Percentiles rank a stretch among this genome's conserved stretches.
Conservation (phyloP, 2,888 invertebrate species). For the Chymomyza procnemis region DNA sequence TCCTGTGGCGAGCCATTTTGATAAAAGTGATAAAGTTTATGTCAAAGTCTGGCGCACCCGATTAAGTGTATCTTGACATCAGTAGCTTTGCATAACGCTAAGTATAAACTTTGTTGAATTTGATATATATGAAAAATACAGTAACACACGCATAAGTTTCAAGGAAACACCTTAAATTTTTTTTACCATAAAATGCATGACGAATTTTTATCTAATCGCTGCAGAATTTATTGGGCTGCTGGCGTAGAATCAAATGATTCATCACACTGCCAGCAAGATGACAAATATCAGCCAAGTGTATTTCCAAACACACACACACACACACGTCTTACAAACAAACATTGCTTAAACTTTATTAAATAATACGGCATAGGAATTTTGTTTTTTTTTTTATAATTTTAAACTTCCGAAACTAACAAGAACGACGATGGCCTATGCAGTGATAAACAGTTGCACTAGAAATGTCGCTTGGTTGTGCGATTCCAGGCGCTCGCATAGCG, state of each 20-base stretch:
- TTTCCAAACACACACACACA: background rate
- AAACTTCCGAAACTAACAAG: background rate
- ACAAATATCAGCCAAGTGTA: background rate
- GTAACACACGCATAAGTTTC: too few relatives aligned
- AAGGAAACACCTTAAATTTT: too few relatives aligned
- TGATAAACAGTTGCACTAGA: background rate
- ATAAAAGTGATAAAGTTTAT: too few relatives aligned
- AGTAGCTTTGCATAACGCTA: too few relatives aligned
- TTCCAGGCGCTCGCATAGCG: conserved; percentile 64
- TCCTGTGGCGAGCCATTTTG: too few relatives aligned
- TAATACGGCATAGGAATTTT: background rate
- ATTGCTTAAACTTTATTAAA: background rate
- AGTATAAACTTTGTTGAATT: too few relatives aligned
- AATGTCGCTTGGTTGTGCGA: conserved; percentile 60
- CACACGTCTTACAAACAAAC: background rate
- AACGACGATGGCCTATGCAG: background rate
- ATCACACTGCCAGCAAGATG: background rate
- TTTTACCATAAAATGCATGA: background rate
- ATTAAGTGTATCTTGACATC: too few relatives aligned
- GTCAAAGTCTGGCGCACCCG: too few relatives aligned
- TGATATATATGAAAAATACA: too few relatives aligned
- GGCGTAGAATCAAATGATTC: background rate
- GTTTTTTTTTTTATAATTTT: background rate
- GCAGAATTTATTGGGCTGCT: background rate
- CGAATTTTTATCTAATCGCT: background rate